Evolutionary conservation across 2,113 vertebrate genomes (phyloP).

Genomic region (Nothocercus nigrocapillus): DNA sequence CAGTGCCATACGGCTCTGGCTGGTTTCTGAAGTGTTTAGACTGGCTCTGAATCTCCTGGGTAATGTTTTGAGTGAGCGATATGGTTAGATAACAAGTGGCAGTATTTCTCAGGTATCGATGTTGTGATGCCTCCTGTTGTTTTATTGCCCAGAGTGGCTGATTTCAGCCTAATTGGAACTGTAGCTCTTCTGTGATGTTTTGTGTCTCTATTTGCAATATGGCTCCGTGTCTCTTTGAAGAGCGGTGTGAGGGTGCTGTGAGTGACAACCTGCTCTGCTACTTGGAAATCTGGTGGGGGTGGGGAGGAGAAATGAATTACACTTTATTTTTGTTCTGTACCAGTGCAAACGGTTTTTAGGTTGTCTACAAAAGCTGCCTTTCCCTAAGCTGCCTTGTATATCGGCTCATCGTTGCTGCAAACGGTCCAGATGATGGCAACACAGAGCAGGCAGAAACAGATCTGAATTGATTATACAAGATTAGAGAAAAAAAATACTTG

Average conservation of each 20-base stretch:
- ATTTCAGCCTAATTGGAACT: constrained; percentile 86
- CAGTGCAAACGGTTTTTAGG: not conserved
- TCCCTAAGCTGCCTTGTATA: not conserved
- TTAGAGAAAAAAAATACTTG: not conserved
- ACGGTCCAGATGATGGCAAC: constrained; percentile 45
- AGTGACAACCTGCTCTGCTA: not conserved
- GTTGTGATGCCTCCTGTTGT: constrained; percentile 80
- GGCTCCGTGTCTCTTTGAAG: not conserved
- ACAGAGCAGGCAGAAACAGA: not conserved
- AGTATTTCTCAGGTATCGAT: constrained; percentile 84
- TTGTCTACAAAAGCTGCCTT: not conserved
- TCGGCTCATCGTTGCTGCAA: not conserved
- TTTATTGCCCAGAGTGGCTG: constrained; percentile 84
- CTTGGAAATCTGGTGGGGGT: constrained; percentile 3
- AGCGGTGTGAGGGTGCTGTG: not conserved
- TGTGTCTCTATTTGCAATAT: constrained; percentile 85
- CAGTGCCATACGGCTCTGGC: constrained; percentile 77
- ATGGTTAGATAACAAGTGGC: constrained; percentile 87
- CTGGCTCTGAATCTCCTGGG: constrained; percentile 81
- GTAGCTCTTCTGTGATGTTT: constrained; percentile 80
- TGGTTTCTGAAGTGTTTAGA: constrained; percentile 83
- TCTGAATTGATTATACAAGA: not conserved
- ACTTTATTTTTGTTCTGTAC: constrained; percentile 13
- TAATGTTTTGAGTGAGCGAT: constrained; percentile 84
- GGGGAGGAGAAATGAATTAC: constrained; percentile 22